Evolutionary conservation across 2,888 invertebrate genomes (phyloP).

Genomic region (Leucoma salicis): DNA sequence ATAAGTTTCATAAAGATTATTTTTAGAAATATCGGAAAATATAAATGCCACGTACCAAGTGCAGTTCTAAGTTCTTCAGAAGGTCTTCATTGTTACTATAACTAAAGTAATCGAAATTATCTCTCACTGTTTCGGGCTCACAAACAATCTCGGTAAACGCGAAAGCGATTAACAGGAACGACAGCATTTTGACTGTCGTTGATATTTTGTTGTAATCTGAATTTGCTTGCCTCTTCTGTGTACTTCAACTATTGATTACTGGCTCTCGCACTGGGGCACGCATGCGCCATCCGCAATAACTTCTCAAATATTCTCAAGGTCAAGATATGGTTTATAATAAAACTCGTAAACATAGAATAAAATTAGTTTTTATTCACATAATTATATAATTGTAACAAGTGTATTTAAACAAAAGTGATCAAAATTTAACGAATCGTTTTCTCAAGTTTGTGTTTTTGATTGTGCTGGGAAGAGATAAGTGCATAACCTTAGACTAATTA

Average conservation of each 20-base stretch:
- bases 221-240: slow-evolving; percentile 46
- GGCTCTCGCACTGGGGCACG: slow-evolving; percentile 42
- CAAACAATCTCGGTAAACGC: slow-evolving; percentile 50
- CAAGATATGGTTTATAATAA: slow-evolving; percentile 40
- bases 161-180: slow-evolving; percentile 45
- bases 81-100: slow-evolving; percentile 68
- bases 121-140: slow-evolving; percentile 74
- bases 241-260: slow-evolving; percentile 64
- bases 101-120: slow-evolving; percentile 72
- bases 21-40: not conserved
- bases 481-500: slow-evolving; percentile 52
- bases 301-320: slow-evolving; percentile 52
- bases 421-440: slow-evolving; percentile 24
- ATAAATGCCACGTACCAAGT: slow-evolving; percentile 53
- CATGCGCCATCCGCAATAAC: slow-evolving; percentile 57
- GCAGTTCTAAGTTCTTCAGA: slow-evolving; percentile 64
- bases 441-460: slow-evolving; percentile 23
- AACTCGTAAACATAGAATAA: slow-evolving; percentile 46
- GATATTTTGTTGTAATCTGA: slow-evolving; percentile 56
- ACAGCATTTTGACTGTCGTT: slow-evolving; percentile 51
- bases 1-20: not conserved
- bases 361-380: slow-evolving; percentile 58
- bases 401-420: slow-evolving; percentile 46
- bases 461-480: slow-evolving; percentile 36
- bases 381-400: slow-evolving; percentile 53